Percentiles rank a stretch among this genome's conserved stretches.
Conservation (phyloP, 2,797 vertebrate species). For the Remorina albescens region DNA sequence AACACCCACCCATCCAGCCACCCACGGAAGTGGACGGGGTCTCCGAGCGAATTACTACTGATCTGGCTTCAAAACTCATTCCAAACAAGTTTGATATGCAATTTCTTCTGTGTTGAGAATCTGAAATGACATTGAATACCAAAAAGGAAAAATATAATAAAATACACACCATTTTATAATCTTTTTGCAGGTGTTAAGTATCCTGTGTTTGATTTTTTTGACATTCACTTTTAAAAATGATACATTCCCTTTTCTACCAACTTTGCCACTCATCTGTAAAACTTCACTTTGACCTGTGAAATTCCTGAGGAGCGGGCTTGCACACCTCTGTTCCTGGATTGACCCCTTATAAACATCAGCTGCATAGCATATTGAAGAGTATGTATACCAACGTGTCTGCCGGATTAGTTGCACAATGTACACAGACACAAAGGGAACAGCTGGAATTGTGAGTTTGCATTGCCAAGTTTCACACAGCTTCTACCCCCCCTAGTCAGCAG, state of each 20-base stretch:
- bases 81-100: neutral
- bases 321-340: slow-evolving; percentile 15
- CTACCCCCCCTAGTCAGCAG: slow-evolving; percentile 8
- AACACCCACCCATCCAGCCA: accelerated
- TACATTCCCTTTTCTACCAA: no score
- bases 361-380: no score
- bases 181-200: neutral
- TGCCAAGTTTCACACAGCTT: slow-evolving; percentile 22
- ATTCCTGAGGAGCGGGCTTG: slow-evolving; percentile 57
- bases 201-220: neutral
- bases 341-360: slow-evolving; percentile 2
- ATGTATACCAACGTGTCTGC: no score
- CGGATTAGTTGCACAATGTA: no score
- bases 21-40: neutral
- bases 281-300: slow-evolving; percentile 60
- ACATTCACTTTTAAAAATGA: neutral
- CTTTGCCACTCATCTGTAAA: slow-evolving; percentile 58
- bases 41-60: neutral
- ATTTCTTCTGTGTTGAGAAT: neutral
- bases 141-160: no score
- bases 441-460: neutral
- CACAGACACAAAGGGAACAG: neutral
- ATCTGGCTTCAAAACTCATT: neutral
- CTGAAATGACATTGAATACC: no score
- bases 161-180: no score